phyloP scores from a whole-genome alignment of 1,140 invertebrate genomes.

The Hypsibius dujardini region DNA sequence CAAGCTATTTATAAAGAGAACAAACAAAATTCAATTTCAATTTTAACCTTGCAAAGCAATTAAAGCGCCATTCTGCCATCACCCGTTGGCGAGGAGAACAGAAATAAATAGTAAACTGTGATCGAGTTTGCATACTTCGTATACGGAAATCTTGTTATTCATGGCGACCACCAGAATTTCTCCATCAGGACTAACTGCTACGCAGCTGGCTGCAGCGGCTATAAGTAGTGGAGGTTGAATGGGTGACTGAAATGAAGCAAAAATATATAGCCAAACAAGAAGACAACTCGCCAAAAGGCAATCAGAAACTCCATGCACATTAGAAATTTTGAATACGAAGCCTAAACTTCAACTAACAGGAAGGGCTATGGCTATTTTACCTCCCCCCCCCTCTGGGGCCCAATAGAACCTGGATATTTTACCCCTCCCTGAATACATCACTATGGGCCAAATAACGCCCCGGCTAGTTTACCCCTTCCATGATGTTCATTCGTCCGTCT shows the following conservation, averaged over 20 bases:
- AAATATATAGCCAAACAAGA: background rate
- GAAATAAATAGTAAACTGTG: too few relatives aligned
- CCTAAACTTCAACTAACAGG: too few relatives aligned
- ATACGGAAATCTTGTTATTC: constrained; percentile 60
- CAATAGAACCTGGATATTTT: constrained; percentile 38
- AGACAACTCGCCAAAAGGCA: constrained; percentile 7
- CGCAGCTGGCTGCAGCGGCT: constrained; percentile 51
- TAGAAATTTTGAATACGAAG: too few relatives aligned
- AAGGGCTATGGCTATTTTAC: background rate
- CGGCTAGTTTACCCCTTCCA: too few relatives aligned
- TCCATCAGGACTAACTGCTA: constrained; percentile 48
- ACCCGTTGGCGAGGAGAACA: too few relatives aligned
- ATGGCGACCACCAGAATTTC: constrained; percentile 54
- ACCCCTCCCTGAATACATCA: too few relatives aligned
- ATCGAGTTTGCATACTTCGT: constrained; percentile 38
- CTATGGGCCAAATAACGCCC: too few relatives aligned
- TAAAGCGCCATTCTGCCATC: too few relatives aligned
- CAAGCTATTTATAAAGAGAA: constrained; percentile 34
- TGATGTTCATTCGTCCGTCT: too few relatives aligned
- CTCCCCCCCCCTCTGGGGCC: constrained; percentile 58
- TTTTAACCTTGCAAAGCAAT: background rate
- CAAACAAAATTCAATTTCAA: constrained; percentile 17
- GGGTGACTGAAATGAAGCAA: constrained; percentile 27
- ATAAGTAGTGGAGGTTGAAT: constrained; percentile 46
- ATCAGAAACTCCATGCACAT: constrained; percentile 10